phyloP scores from a whole-genome alignment of 2,113 vertebrate species.

The Fregata magnificens region DNA sequence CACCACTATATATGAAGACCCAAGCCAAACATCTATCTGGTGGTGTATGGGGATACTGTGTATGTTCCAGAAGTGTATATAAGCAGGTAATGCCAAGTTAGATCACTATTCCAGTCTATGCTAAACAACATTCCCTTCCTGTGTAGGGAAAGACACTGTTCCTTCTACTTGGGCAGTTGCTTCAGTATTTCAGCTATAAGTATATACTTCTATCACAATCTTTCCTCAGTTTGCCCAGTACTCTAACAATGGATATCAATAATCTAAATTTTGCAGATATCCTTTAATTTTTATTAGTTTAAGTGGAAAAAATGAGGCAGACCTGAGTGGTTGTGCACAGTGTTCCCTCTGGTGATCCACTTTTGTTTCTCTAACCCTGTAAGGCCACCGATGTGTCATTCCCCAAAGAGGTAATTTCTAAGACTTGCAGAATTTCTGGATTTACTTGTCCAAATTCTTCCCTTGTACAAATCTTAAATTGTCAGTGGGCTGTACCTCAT shows the following conservation, averaged over 20 bases:
- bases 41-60: background rate
- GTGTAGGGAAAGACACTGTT: background rate
- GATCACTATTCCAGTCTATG: background rate
- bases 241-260: background rate
- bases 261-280: background rate
- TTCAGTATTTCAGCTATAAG: background rate
- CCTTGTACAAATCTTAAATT: background rate
- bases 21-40: background rate
- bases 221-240: background rate
- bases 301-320: background rate
- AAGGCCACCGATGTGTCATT: background rate
- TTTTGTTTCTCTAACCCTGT: background rate
- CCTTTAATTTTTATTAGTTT: background rate
- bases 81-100: background rate
- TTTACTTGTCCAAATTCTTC: background rate
- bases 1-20: background rate
- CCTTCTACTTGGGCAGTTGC: background rate
- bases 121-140: background rate
- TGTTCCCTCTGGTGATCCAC: background rate
- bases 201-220: background rate
- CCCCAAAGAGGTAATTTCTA: background rate
- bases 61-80: background rate
- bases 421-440: background rate
- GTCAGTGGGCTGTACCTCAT: background rate
- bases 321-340: background rate